Evolutionary conservation across 2,113 vertebrate genomes (phyloP).

Genomic region (Synodontis membranacea): DNA sequence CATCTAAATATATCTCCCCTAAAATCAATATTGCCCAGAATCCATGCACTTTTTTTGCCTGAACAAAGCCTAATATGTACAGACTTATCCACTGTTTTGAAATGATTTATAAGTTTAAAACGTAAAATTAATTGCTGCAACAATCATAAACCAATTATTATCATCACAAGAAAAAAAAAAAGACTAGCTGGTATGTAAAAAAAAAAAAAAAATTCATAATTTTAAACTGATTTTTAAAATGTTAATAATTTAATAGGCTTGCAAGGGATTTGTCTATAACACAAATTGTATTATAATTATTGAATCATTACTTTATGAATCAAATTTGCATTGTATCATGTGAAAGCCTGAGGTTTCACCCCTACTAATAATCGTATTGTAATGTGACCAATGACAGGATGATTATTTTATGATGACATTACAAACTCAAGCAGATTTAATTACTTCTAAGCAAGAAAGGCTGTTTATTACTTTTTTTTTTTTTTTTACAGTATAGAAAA

Average conservation of each 20-base stretch:
- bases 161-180: no score
- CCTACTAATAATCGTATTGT: not conserved
- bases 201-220: not conserved
- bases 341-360: not conserved
- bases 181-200: not conserved
- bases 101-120: not conserved
- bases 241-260: not conserved
- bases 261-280: not conserved
- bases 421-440: not conserved
- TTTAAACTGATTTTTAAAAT: not conserved
- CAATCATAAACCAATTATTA: not conserved
- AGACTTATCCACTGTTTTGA: not conserved
- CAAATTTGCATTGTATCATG: not conserved
- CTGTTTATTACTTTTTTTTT: not conserved
- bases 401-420: not conserved
- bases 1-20: not conserved
- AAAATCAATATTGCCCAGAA: no score
- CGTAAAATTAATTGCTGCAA: not conserved
- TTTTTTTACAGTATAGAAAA: no score
- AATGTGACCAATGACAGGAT: not conserved
- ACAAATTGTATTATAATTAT: not conserved
- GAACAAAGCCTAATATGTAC: no score
- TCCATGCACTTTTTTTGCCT: no score
- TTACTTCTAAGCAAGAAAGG: not conserved
- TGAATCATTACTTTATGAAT: not conserved